Evolutionary conservation across 1,140 invertebrate species (phyloP).

Genomic region (Aphidius gifuensis): DNA sequence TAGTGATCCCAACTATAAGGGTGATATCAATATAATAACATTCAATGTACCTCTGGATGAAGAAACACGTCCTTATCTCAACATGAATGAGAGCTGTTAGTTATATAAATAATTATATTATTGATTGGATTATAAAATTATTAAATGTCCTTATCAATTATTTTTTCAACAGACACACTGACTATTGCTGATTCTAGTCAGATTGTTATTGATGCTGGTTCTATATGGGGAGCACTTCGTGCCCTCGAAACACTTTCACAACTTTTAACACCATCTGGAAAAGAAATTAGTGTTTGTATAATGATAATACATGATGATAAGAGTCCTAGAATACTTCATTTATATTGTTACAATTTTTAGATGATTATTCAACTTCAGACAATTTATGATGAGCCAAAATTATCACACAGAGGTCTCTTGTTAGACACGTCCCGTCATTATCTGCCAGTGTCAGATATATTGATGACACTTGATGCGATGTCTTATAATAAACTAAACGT

Average conservation of each 20-base stretch:
- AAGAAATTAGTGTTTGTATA: constrained; percentile 43
- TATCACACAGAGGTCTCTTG: constrained; percentile 73
- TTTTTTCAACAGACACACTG: constrained; percentile 41
- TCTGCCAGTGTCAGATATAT: constrained; percentile 63
- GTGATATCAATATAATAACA: no score
- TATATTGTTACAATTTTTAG: constrained; percentile 37
- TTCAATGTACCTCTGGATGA: no score
- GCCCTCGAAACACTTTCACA: constrained; percentile 80
- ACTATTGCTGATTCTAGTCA: constrained; percentile 33
- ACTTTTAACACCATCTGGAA: constrained; percentile 56
- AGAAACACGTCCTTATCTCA: constrained; percentile 54
- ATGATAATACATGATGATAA: no score
- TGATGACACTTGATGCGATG: constrained; percentile 75
- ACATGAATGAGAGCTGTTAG: constrained; percentile 71
- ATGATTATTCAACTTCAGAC: constrained; percentile 55
- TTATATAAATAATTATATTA: no score
- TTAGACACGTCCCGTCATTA: constrained; percentile 84
- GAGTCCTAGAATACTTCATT: neutral
- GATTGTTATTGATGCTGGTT: constrained; percentile 46
- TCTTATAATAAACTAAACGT: constrained; percentile 88
- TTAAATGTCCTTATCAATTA: neutral
- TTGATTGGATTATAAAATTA: no score
- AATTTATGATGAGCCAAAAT: constrained; percentile 71
- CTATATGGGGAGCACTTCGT: constrained; percentile 74
- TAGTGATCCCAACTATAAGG: no score